Evolutionary conservation across 2,797 vertebrate species (phyloP).

Genomic region (Malurus leucopterus): DNA sequence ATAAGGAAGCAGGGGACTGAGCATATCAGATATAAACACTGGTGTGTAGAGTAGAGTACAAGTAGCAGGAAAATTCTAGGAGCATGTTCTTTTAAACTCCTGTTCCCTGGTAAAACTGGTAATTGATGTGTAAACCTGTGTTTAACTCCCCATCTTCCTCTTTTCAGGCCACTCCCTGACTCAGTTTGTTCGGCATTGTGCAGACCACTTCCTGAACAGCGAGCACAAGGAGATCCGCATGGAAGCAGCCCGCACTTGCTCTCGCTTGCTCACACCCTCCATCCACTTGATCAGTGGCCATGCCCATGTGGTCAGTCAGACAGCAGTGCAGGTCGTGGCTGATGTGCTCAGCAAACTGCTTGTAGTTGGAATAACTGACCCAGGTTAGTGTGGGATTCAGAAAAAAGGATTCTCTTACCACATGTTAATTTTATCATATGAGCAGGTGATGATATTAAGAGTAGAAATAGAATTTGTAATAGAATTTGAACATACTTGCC

Average conservation of each 20-base stretch:
- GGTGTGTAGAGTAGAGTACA: not conserved
- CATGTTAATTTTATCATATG: rapidly evolving
- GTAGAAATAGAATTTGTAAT: not conserved
- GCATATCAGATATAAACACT: not conserved
- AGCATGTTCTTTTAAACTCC: not conserved
- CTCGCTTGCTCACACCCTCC: conserved; percentile 92
- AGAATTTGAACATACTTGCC: not conserved
- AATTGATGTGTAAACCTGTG: not conserved
- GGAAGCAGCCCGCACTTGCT: conserved; percentile 95
- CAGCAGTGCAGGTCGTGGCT: conserved; percentile 94
- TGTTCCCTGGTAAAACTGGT: not conserved
- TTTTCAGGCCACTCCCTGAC: conserved; percentile 92
- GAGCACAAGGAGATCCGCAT: conserved; percentile 99
- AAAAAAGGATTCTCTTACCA: not conserved
- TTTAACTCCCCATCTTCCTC: not conserved
- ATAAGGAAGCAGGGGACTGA: too few relatives aligned
- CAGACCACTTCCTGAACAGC: conserved; percentile 96
- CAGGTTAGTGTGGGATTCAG: conserved; percentile 73
- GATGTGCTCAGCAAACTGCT: conserved; percentile 97
- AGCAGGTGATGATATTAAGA: not conserved
- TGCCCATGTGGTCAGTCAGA: conserved; percentile 93
- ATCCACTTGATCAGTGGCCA: conserved; percentile 93
- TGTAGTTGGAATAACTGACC: conserved; percentile 96
- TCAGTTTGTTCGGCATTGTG: conserved; percentile 97
- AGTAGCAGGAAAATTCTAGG: not conserved